These are phyloP conservation scores for Drosophila bifasciata DNA, from an alignment of 1,140 invertebrate species.

Conservation along the genomic window DNA sequence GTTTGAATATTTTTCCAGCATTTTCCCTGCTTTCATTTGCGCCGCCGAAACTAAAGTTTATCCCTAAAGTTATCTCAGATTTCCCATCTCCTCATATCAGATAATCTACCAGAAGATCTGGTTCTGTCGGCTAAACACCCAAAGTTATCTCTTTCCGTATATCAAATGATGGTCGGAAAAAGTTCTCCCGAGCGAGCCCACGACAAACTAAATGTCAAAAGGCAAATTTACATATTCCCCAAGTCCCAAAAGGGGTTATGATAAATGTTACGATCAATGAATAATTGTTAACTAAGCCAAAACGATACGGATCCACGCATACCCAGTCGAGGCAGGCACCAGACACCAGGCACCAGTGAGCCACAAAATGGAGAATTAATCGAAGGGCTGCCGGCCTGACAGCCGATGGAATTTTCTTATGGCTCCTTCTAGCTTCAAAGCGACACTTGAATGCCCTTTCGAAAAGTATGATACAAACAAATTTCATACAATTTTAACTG, in stretches of 20 bases:
- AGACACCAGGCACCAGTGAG: slow-evolving; percentile 16
- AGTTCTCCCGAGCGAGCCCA: slow-evolving; percentile 36
- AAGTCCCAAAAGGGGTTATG: slow-evolving; percentile 48
- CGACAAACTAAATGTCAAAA: slow-evolving; percentile 51
- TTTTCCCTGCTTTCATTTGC: slow-evolving; percentile 42
- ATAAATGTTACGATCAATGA: slow-evolving; percentile 83
- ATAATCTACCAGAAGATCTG: slow-evolving; percentile 44
- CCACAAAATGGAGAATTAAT: slow-evolving; percentile 41
- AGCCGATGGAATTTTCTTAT: background rate
- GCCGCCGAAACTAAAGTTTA: slow-evolving; percentile 1
- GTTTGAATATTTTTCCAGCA: slow-evolving; percentile 20
- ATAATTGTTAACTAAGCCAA: slow-evolving; percentile 81
- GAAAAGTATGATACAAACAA: too few species aligned
- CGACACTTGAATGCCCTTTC: slow-evolving; percentile 1
- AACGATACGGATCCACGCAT: slow-evolving; percentile 60
- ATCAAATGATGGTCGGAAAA: slow-evolving; percentile 42
- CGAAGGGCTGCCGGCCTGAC: slow-evolving; percentile 10
- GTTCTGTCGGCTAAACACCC: slow-evolving; percentile 52
- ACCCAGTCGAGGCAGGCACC: slow-evolving; percentile 31
- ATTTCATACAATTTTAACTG: too few species aligned
- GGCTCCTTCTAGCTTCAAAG: too few species aligned
- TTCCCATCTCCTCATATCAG: slow-evolving; percentile 41
- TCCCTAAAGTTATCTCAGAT: slow-evolving; percentile 38
- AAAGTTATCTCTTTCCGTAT: slow-evolving; percentile 60
- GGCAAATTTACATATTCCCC: slow-evolving; percentile 63